Conservation (phyloP, 2,113 vertebrate species). For the Solea senegalensis region DNA sequence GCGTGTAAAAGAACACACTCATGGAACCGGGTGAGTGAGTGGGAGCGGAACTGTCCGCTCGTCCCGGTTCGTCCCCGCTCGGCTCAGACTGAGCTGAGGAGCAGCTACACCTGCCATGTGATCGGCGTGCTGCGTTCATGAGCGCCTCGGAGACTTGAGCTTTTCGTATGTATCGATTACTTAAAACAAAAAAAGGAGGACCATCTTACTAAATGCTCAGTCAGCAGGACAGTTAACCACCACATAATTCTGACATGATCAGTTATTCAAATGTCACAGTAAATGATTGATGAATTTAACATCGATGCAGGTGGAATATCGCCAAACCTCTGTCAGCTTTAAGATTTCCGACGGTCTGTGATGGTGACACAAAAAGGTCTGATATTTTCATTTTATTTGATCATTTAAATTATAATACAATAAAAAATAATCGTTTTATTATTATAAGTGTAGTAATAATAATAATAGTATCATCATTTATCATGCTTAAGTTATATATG, state of each 20-base stretch:
- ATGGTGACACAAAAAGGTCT: background rate
- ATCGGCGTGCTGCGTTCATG: slow-evolving; percentile 58
- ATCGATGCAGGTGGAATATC: background rate
- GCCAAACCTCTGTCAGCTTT: background rate
- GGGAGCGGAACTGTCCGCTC: background rate
- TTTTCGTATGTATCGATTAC: too few relatives aligned
- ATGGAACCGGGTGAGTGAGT: background rate
- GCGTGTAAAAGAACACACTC: background rate
- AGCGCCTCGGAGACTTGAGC: slow-evolving; percentile 8
- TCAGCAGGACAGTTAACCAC: too few relatives aligned
- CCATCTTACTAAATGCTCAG: too few relatives aligned
- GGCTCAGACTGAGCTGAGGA: background rate
- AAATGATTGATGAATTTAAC: background rate
- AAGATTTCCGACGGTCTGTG: background rate
- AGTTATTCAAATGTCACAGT: too few relatives aligned
- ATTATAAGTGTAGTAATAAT: too few relatives aligned
- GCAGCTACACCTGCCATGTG: slow-evolving; percentile 63
- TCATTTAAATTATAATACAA: too few relatives aligned
- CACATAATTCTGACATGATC: background rate
- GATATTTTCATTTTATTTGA: too few relatives aligned
- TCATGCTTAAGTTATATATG: too few relatives aligned
- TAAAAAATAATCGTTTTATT: too few relatives aligned
- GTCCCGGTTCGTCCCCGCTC: background rate
- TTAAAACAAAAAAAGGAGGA: too few relatives aligned
- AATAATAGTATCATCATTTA: too few relatives aligned